phyloP scores from a whole-genome alignment of 2,113 vertebrate genomes.

The Amblyornis subalaris region DNA sequence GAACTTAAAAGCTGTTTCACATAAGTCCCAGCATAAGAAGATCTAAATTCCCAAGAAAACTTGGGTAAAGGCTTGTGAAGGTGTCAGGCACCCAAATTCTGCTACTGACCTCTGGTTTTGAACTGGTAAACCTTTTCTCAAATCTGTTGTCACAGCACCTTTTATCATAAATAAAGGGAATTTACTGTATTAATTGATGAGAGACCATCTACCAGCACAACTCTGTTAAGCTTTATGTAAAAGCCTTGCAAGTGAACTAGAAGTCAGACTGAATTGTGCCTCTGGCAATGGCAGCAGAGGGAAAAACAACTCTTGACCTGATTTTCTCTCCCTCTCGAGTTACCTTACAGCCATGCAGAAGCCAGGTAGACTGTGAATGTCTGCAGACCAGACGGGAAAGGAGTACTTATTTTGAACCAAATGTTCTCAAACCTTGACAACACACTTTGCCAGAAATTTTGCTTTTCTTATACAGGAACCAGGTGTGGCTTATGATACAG shows the following conservation, averaged over 20 bases:
- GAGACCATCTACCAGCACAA: neutral
- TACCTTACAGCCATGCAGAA: neutral
- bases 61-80: neutral
- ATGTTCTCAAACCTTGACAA: neutral
- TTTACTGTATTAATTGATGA: neutral
- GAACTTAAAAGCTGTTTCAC: neutral
- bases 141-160: neutral
- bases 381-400: neutral
- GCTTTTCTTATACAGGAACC: conserved; percentile 34
- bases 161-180: neutral
- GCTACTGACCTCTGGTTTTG: neutral
- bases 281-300: conserved; percentile 6
- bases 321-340: conserved; percentile 31
- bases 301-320: conserved; percentile 41
- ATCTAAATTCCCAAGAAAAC: neutral
- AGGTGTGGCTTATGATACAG: conserved; percentile 26
- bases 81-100: neutral
- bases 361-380: conserved; percentile 5
- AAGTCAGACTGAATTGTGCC: neutral
- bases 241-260: neutral
- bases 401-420: neutral
- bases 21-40: neutral
- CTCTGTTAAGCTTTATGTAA: neutral
- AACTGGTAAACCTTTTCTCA: neutral
- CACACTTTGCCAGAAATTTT: conserved; percentile 6